Base-by-base conservation (phyloP, 2,888 invertebrate species). In the Chironomus riparius region DNA sequence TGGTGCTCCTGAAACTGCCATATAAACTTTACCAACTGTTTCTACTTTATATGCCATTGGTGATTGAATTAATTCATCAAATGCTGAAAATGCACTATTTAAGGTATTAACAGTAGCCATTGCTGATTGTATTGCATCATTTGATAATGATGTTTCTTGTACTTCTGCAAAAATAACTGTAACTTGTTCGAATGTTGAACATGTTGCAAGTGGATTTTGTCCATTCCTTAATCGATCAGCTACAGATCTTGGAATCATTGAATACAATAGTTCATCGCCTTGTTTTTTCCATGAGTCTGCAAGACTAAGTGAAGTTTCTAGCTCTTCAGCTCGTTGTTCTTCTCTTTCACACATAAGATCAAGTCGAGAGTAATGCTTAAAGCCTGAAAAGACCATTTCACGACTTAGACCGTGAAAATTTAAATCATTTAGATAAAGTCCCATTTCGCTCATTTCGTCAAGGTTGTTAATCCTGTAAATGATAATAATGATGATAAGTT, bases 31-130 rank as follows among this genome's bases (percentile, higher is more conserved):
- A n/a, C 95, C 96, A 0, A 96, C 93, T 0, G 96, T 96, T 85
- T 96, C 96, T 77, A 96, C 95, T 89, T 96, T 96, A 81, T 95
- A 96, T 2, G 95, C 94, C 77, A 92, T 87, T 79, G 92, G 93
- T 48, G 90, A 88, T 80, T 95, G 94, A 80, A 94, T 90, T 69
- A 95, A 87, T 28, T 91, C 86, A 83, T 96, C 96, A 79, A 95
- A 92, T 78, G 91, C 90, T 0, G 92, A 91, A 85, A 93, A 95
- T 0, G 94, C 92, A 2, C 91, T 90, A 82, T 96, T 96, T 86
- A 96, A 91, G 56, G 92, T 92, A 6, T 89, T 89, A 0, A 95
- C 94, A 0, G 93, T 89, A 87, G 77, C 88, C 86, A 6, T 87
- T 85, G 0, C 88, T 87, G 18, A 87, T 84, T 50, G 88, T 88